Percentiles rank a stretch among this genome's conserved stretches.
These are phyloP conservation scores for Whitmania pigra DNA, from an alignment of 1,140 invertebrate species.

Conservation along the genomic window DNA sequence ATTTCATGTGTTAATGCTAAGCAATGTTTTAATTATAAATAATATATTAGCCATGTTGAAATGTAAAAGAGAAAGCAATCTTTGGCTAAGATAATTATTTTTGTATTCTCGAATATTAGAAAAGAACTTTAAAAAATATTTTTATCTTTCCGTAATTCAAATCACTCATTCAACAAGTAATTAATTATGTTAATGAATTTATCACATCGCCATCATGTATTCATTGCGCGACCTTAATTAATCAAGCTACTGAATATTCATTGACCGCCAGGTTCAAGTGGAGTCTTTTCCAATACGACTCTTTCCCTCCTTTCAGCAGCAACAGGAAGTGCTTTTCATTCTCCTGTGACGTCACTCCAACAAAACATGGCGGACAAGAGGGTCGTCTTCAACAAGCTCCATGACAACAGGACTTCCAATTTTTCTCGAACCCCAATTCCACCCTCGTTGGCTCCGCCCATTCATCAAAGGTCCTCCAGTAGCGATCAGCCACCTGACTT, in stretches of 20 bases:
- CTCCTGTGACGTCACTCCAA: neutral
- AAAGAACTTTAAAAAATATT: neutral
- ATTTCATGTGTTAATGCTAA: no score
- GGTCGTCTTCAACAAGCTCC: neutral
- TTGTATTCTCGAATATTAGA: neutral
- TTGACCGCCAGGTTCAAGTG: neutral
- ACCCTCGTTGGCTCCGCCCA: neutral
- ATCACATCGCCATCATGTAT: no score
- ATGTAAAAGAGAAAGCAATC: neutral
- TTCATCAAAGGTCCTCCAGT: neutral
- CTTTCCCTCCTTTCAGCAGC: conserved; percentile 7
- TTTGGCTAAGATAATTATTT: no score
- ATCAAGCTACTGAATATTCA: neutral
- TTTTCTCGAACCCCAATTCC: neutral
- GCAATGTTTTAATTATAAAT: no score
- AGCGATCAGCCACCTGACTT: conserved; percentile 1
- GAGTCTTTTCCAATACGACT: conserved; percentile 1
- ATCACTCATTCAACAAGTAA: no score
- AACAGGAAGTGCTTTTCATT: conserved; percentile 15
- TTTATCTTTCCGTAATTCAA: no score
- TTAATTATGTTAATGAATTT: no score
- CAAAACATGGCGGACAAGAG: neutral
- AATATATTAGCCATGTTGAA: neutral
- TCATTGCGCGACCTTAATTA: neutral
- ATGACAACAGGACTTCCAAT: neutral